phyloP scores from a whole-genome alignment of 1,140 invertebrate species.

The Anastrepha ludens region DNA sequence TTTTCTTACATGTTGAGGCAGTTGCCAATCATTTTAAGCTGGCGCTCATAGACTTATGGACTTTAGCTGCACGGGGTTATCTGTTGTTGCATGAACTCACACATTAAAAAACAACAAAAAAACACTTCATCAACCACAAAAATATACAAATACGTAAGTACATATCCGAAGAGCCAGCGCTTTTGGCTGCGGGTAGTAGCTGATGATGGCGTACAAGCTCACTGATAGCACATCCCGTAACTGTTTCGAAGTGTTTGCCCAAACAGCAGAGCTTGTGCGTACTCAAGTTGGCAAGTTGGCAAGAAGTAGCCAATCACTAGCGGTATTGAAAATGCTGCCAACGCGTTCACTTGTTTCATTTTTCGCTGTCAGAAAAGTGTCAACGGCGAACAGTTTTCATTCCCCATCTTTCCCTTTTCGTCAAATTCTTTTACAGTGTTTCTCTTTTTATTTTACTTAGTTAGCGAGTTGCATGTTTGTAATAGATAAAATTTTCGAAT shows the following conservation, averaged over 20 bases:
- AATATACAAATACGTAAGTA: no score
- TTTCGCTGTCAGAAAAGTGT: conserved; percentile 49
- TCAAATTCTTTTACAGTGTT: background rate
- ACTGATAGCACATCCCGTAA: conserved; percentile 17
- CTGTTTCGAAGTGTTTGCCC: background rate
- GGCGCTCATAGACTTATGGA: conserved; percentile 47
- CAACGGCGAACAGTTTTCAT: conserved; percentile 39
- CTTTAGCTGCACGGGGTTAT: background rate
- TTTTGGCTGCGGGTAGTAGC: no score
- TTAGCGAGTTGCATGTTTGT: conserved; percentile 36
- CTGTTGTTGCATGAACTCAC: background rate
- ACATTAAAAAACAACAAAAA: background rate
- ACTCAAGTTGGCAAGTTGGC: background rate
- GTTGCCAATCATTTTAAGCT: conserved; percentile 35
- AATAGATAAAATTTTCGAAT: conserved; percentile 26
- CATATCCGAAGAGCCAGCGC: background rate
- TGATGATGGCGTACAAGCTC: background rate
- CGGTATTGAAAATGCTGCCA: conserved; percentile 55
- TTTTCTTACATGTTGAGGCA: background rate
- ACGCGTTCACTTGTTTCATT: conserved; percentile 53
- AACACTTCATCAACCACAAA: no score
- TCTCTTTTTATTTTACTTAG: background rate
- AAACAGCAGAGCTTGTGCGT: background rate
- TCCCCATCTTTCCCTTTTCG: background rate
- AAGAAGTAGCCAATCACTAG: conserved; percentile 55